phyloP scores from a whole-genome alignment of 1,140 invertebrate species.

The Diachasma alloeum region DNA sequence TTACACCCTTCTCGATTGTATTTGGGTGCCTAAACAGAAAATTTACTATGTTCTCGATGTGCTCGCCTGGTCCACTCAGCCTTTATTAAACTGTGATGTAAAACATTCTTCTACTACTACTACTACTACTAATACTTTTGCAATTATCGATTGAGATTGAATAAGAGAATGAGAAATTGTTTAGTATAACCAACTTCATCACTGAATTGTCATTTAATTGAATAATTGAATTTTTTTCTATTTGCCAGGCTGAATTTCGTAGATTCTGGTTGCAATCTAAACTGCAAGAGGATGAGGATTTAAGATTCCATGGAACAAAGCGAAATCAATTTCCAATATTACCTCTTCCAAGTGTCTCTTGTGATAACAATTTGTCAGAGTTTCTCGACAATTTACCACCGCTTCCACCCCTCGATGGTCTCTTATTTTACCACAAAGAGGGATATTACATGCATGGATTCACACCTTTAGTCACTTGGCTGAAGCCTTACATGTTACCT shows the following conservation, averaged over 20 bases:
- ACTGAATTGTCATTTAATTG: no score
- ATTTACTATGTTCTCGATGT: constrained; percentile 84
- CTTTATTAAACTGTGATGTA: constrained; percentile 83
- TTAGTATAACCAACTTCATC: neutral
- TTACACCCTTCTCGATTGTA: constrained; percentile 80
- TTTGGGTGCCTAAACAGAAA: constrained; percentile 72
- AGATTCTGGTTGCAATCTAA: constrained; percentile 79
- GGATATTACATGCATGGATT: constrained; percentile 79
- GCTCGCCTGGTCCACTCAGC: constrained; percentile 81
- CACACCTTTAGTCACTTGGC: constrained; percentile 88
- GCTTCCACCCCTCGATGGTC: constrained; percentile 72
- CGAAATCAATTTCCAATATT: constrained; percentile 68
- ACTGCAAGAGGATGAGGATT: constrained; percentile 68
- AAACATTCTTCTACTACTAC: constrained; percentile 37
- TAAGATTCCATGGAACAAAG: constrained; percentile 46
- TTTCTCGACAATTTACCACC: constrained; percentile 47
- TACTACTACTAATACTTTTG: no score
- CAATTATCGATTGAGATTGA: no score
- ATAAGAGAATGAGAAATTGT: no score
- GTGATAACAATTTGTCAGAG: constrained; percentile 53
- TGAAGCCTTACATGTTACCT: constrained; percentile 86
- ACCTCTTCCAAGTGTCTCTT: constrained; percentile 61
- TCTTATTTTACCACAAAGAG: constrained; percentile 84
- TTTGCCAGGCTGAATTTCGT: constrained; percentile 76
- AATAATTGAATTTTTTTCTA: neutral